These are phyloP conservation scores for Desmodus rotundus DNA, from an alignment of 2,113 vertebrate genomes.

Conservation along the genomic window DNA sequence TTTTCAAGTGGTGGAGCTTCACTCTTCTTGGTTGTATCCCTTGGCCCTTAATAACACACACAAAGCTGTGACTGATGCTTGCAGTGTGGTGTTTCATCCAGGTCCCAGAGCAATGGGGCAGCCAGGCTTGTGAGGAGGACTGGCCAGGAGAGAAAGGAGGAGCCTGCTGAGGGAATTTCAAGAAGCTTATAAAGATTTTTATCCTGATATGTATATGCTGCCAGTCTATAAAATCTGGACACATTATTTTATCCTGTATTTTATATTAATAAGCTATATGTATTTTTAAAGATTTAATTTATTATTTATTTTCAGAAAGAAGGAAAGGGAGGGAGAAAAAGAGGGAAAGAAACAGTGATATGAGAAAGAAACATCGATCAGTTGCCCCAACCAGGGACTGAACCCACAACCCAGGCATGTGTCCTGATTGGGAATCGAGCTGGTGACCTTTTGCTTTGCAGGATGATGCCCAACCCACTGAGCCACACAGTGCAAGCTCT, in stretches of 20 bases:
- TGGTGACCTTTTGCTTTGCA: no score
- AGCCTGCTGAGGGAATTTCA: neutral
- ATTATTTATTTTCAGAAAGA: no score
- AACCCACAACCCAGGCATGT: no score
- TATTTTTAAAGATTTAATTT: no score
- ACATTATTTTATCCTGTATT: neutral
- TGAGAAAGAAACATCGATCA: no score
- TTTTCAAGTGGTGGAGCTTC: neutral
- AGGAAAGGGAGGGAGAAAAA: no score
- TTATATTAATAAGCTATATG: neutral
- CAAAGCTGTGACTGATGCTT: neutral
- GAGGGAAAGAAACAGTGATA: no score
- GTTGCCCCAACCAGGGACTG: no score
- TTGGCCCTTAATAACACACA: neutral
- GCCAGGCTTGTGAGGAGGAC: neutral
- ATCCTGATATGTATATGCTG: neutral
- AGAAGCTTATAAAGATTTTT: neutral
- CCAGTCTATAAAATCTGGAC: neutral
- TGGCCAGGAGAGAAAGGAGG: neutral
- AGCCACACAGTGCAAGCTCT: neutral
- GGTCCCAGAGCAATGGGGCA: neutral
- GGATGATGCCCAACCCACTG: no score
- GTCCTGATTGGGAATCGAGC: no score
- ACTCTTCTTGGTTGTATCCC: neutral
- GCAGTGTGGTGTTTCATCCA: neutral